Percentiles rank a stretch among this genome's conserved stretches.
phyloP scores from a whole-genome alignment of 2,113 vertebrate species.

The Deroptyus accipitrinus region DNA sequence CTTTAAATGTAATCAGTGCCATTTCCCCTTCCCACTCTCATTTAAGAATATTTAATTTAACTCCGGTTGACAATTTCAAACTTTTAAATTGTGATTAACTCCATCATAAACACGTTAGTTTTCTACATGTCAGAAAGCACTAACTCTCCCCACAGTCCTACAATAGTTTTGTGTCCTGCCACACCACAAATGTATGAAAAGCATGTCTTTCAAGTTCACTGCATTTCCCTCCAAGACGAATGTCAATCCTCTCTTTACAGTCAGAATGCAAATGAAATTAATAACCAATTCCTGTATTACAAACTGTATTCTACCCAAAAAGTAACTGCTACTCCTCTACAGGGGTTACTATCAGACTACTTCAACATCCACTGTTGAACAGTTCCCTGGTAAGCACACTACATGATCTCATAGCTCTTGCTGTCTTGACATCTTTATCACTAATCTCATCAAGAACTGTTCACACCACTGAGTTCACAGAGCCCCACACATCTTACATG shows the following conservation, averaged over 20 bases:
- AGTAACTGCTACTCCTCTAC: background rate
- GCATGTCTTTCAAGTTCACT: background rate
- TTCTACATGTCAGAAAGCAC: background rate
- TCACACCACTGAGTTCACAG: constrained; percentile 50
- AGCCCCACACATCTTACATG: background rate
- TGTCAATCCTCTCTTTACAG: background rate
- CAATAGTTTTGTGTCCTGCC: background rate
- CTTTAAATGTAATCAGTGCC: background rate
- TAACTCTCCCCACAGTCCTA: background rate
- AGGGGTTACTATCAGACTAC: background rate
- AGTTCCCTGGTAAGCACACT: background rate
- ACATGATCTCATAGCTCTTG: background rate
- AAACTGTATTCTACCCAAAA: background rate
- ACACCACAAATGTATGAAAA: background rate
- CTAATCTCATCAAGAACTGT: constrained; percentile 23
- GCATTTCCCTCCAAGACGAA: background rate
- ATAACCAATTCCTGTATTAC: background rate
- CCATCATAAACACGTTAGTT: background rate
- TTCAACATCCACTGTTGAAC: background rate
- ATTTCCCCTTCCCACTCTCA: background rate
- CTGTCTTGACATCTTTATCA: background rate
- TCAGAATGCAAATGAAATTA: background rate
- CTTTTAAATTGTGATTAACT: background rate
- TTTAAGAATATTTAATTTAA: background rate
- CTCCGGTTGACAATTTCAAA: background rate